A percentile compares a stretch with the other conserved stretches of the same genome.
phyloP scores from a whole-genome alignment of 64 coral and sea anemone genomes.

The Astreopora myriophthalma region DNA sequence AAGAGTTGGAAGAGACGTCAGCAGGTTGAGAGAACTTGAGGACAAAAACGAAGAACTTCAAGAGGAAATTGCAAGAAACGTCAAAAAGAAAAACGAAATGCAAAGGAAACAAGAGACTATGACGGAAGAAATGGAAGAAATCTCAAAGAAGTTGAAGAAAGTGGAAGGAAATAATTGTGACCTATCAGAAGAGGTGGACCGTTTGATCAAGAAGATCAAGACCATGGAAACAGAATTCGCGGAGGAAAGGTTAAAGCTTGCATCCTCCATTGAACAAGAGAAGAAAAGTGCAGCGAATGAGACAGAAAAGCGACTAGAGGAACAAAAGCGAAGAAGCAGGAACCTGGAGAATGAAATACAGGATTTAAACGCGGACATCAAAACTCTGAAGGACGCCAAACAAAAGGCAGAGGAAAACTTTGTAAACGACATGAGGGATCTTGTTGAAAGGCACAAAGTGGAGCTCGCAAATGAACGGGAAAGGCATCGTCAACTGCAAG shows the following conservation, averaged over 20 bases:
- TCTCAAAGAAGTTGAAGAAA: slow-evolving; percentile 41
- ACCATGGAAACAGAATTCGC: slow-evolving; percentile 43
- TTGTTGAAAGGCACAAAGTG: slow-evolving; percentile 20
- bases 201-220: slow-evolving; percentile 56
- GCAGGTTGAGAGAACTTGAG: slow-evolving; percentile 57
- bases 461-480: slow-evolving; percentile 55
- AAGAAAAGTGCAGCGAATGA: slow-evolving; percentile 31
- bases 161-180: slow-evolving; percentile 39
- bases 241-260: slow-evolving; percentile 49
- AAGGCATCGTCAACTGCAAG: slow-evolving; percentile 32
- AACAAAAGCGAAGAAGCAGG: slow-evolving; percentile 42
- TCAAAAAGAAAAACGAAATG: slow-evolving; percentile 47
- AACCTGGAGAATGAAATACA: slow-evolving; percentile 54
- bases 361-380: slow-evolving; percentile 33
- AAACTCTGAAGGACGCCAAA: slow-evolving; percentile 49
- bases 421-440: slow-evolving; percentile 29
- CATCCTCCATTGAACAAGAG: slow-evolving; percentile 26
- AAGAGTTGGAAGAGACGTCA: slow-evolving; percentile 36
- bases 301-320: slow-evolving; percentile 20
- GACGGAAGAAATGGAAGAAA: slow-evolving; percentile 60
- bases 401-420: slow-evolving; percentile 17
- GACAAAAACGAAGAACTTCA: slow-evolving; percentile 66
- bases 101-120: slow-evolving; percentile 51
- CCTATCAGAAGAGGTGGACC: slow-evolving; percentile 36
- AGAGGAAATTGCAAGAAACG: slow-evolving; percentile 51